Evolutionary conservation across 2,797 vertebrate species (phyloP), one percentile per base, ranked within the genome.

Genomic region (Channallabes apus): DNA sequence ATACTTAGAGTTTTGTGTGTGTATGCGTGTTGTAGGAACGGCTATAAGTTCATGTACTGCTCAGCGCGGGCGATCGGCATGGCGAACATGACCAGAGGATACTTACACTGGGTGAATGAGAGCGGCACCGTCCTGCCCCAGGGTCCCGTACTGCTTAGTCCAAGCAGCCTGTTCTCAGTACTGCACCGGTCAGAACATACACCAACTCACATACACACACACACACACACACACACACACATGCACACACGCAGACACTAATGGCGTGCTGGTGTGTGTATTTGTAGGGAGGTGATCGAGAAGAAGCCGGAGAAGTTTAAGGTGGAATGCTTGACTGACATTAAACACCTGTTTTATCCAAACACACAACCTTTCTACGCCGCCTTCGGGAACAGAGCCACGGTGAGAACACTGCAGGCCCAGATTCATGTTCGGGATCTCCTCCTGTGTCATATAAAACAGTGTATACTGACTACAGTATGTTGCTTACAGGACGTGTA

Each of bases 301-400:
- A 99, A 98, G 95, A 99, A 99, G 88, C 98, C 98, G 1, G 98
- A 99, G 91, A 99, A 96, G 93, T 99, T 99, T 90, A 99, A 99
- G 94, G 96, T 99, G 88, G 97, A 99, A 65, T 99, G 98, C 91
- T 93, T 99, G 90, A 99, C 95, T 0, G 98, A 99, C 88, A 99
- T 99, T 87, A 98, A 95, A 92, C 97, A 98, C 87, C 94, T 99
- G 82, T 99, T 99, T 93, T 93, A 94, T 87, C 98, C 98, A 9
- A 99, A 99, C 90, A 96, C 91, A 4, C 94, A 99, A 64, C 98
- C 98, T 2, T 99, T 99, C 91, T 99, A 99, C 8, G 98, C 97
- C 89, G 98, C 98, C 0, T 99, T 99, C 90, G 98, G 98, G 87
- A 99, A 99, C 94, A 96, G 98, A 87, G 94, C 96, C 0, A 98